phyloP scores from a whole-genome alignment of 2,797 vertebrate genomes.

The Alfaro cultratus region DNA sequence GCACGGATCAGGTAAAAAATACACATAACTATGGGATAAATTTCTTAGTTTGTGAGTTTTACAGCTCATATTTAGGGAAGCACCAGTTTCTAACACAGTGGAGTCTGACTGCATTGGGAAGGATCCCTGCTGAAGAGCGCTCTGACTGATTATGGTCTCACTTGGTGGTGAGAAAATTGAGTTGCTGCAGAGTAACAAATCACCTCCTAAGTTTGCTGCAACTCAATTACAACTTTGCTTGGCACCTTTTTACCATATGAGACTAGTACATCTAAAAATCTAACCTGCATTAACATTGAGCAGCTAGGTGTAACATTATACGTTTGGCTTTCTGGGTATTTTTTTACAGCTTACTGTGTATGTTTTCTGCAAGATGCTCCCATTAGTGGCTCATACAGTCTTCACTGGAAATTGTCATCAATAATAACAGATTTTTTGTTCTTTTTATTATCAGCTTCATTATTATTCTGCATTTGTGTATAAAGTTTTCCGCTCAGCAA shows the following conservation, averaged over 20 bases:
- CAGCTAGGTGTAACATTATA: not conserved
- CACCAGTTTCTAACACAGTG: not conserved
- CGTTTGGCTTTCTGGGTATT: not conserved
- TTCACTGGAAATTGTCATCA: not conserved
- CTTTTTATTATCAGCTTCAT: not conserved
- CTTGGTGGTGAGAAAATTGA: not conserved
- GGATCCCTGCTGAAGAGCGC: not conserved
- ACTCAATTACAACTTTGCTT: slow-evolving; percentile 1
- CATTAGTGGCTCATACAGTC: not conserved
- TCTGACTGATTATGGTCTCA: not conserved
- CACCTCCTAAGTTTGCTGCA: not conserved
- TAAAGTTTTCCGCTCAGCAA: not conserved
- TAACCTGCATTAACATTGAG: not conserved
- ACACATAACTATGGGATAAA: not conserved
- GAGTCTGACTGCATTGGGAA: not conserved
- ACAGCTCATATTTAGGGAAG: not conserved
- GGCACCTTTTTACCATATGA: not conserved
- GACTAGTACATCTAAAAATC: not conserved
- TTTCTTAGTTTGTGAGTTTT: not conserved
- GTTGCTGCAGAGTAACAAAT: not conserved
- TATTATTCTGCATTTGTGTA: not conserved
- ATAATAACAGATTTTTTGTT: not conserved
- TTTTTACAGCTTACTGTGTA: not conserved
- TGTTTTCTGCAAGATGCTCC: not conserved
- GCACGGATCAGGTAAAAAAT: not conserved